Evolutionary conservation across 2,797 vertebrate genomes (phyloP).

Genomic region (Okamejei kenojei): DNA sequence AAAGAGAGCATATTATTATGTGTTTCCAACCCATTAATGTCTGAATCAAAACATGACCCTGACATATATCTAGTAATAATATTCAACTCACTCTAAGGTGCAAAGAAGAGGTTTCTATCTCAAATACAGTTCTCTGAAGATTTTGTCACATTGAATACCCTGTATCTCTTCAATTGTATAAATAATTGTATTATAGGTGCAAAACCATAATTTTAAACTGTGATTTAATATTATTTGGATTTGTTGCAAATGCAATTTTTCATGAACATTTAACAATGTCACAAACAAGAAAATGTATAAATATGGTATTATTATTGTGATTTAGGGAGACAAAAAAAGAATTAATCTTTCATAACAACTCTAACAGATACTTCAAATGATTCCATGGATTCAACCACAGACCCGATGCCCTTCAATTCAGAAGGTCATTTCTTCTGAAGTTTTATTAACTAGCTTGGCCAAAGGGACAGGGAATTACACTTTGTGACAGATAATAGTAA

Average conservation of each 20-base stretch:
- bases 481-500: conserved; percentile 4
- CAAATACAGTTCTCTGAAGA: background rate
- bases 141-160: background rate
- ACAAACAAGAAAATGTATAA: background rate
- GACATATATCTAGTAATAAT: background rate
- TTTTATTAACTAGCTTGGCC: background rate
- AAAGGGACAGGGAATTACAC: background rate
- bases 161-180: background rate
- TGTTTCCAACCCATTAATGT: background rate
- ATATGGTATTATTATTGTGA: background rate
- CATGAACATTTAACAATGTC: background rate
- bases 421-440: background rate
- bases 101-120: background rate
- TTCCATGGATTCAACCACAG: background rate
- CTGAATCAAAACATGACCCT: background rate
- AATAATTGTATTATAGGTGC: background rate
- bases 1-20: background rate
- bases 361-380: background rate
- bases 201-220: background rate
- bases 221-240: background rate
- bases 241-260: background rate
- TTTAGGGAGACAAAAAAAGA: background rate
- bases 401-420: background rate
- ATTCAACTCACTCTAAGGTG: background rate
- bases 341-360: background rate